Conservation (phyloP, 2,797 vertebrate genomes). For the Gadopsis marmoratus region DNA sequence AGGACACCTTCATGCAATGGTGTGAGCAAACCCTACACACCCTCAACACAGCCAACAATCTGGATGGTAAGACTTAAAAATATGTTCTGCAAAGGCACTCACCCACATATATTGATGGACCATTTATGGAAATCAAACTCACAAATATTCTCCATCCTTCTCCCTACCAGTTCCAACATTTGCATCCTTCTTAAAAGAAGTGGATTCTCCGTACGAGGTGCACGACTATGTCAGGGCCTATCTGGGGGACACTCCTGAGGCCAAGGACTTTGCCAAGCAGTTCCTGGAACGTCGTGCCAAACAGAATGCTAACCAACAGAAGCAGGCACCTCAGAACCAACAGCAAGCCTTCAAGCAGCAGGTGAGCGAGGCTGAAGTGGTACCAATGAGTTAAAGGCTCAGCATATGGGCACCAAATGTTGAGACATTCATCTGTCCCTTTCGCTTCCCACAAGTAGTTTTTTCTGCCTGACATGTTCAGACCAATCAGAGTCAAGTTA, state of each 20-base stretch:
- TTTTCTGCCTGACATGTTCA: constrained; percentile 4
- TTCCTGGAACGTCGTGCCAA: constrained; percentile 99
- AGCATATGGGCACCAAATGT: background rate
- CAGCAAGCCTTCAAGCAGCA: constrained; percentile 86
- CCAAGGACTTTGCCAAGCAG: constrained; percentile 99
- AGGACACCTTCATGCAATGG: constrained; percentile 99
- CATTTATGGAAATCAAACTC: constrained; percentile 18
- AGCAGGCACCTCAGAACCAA: constrained; percentile 86
- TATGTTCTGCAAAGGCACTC: background rate
- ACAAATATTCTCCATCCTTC: constrained; percentile 30
- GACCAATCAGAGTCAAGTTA: background rate
- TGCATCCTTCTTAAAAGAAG: constrained; percentile 99
- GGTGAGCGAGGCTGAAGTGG: constrained; percentile 58
- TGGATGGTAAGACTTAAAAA: constrained; percentile 91
- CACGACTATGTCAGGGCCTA: constrained; percentile 98
- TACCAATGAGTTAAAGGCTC: background rate
- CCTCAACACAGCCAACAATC: constrained; percentile 98
- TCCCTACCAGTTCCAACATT: constrained; percentile 93
- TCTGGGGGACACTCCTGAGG: constrained; percentile 96
- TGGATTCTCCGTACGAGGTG: constrained; percentile 98
- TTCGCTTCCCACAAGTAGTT: background rate
- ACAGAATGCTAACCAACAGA: constrained; percentile 95
- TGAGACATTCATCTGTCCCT: background rate
- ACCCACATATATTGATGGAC: constrained; percentile 21
- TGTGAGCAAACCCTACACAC: constrained; percentile 98